Conservation (phyloP, 2,888 invertebrate genomes). For the Drosophila lutescens region DNA sequence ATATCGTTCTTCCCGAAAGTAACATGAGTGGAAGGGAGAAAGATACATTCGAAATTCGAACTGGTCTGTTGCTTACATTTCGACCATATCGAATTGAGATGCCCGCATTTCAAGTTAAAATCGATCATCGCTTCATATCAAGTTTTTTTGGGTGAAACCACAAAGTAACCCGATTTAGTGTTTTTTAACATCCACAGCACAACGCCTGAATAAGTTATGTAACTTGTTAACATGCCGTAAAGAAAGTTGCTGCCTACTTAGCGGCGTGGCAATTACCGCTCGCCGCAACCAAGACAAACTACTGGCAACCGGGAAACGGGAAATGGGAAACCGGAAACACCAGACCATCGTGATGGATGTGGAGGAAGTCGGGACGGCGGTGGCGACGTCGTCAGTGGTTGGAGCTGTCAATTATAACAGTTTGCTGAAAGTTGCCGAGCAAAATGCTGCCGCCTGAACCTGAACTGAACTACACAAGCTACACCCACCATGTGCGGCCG, state of each 20-base stretch:
- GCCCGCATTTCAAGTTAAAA: too few species aligned
- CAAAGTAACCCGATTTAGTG: background rate
- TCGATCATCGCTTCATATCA: too few species aligned
- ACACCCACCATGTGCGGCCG: conserved; percentile 38
- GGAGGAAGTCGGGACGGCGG: conserved; percentile 8
- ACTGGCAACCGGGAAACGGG: conserved; percentile 2
- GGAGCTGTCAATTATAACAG: conserved; percentile 72
- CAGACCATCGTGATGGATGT: conserved; percentile 36
- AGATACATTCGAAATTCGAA: too few species aligned
- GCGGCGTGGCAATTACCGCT: conserved; percentile 55
- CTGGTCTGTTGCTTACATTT: too few species aligned
- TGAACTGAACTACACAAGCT: conserved; percentile 4
- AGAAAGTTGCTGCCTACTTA: conserved; percentile 45
- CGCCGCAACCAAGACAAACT: conserved; percentile 58
- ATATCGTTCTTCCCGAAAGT: too few species aligned
- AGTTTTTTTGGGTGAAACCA: too few species aligned
- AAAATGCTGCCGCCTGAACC: conserved; percentile 23
- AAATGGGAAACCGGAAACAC: conserved; percentile 43
- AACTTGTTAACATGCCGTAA: conserved; percentile 3
- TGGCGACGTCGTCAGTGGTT: conserved; percentile 32
- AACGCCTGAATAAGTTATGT: background rate
- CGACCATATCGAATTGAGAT: too few species aligned
- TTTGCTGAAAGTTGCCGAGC: conserved; percentile 64
- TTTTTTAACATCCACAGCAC: background rate
- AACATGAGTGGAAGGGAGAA: too few species aligned